Base-by-base conservation (phyloP, 2,113 vertebrate genomes). In the Leuciscus idus region DNA sequence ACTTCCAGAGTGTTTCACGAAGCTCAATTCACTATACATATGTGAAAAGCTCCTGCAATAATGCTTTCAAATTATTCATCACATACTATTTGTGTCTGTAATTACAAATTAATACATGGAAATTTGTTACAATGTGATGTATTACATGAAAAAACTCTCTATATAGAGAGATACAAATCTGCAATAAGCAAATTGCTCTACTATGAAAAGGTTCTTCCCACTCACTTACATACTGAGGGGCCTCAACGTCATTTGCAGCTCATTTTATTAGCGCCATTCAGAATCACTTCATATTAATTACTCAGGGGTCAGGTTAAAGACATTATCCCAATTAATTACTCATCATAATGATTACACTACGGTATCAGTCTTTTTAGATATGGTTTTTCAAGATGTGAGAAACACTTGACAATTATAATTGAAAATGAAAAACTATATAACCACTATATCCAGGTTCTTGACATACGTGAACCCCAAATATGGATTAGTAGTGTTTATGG, bases 201-300 rank as follows among this genome's bases (percentile, higher is more conserved):
- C 28, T 52, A 36, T 83, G 81, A 83, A 30, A 55, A 9, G 6
- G 55, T 62, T 46, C 50, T 61, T 85, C 21, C 28, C 8, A 68
- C 48, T 73, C 66, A 43, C 26, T 68, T 57, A 61, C 62, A 52
- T n/a, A 26, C 55, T 46, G 62, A 88, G 23, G 62, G 66, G 80
- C 64, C 52, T 30, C 39, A 52, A 62, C 52, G 19, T 85, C 76
- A 81, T 81, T 88, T 66, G 79, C 66, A 81, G 46, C 82, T 86
- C 62, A 78, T 81, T 88, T 83, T 85, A 86, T 88, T 62, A 86
- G 59, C 52, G 43, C 43, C 84, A 83, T 66, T 85, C 70, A 81
- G 30, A 74, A 78, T 62, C 81, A 64, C 61, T 83, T 72, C 61
- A 83, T 76, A 79, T 79, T 85, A 73, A 88, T 85, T 83, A 88